These are phyloP conservation scores for Dinothrombium tinctorium DNA, from an alignment of 1,140 invertebrate species.

Conservation along the genomic window DNA sequence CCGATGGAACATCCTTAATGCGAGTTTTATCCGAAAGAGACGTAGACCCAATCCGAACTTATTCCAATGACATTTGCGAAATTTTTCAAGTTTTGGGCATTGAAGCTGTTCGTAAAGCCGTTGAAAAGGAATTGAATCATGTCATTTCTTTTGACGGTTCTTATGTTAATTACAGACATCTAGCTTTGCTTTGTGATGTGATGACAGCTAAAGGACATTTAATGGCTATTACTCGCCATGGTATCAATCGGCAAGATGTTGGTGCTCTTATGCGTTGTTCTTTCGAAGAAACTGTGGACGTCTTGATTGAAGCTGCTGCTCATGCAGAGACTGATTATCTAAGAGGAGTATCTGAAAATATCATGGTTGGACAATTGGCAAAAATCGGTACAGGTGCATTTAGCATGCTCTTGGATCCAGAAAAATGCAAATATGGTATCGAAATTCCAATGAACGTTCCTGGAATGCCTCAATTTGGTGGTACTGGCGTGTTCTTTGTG, in stretches of 20 bases:
- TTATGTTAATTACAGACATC: conserved; percentile 98
- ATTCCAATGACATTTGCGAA: conserved; percentile 98
- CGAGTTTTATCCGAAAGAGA: conserved; percentile 87
- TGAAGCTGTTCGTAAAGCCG: conserved; percentile 94
- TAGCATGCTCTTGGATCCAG: conserved; percentile 84
- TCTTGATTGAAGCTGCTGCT: conserved; percentile 88
- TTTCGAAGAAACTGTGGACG: conserved; percentile 37
- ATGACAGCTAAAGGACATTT: conserved; percentile 99
- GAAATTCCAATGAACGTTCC: conserved; percentile 62
- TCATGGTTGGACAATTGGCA: conserved; percentile 80
- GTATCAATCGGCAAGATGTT: conserved; percentile 97
- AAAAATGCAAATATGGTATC: conserved; percentile 95
- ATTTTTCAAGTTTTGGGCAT: conserved; percentile 93
- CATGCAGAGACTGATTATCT: conserved; percentile 95
- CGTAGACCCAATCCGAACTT: conserved; percentile 87
- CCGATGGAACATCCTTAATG: conserved; percentile 94
- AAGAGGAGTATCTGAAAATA: conserved; percentile 96
- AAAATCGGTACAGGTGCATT: conserved; percentile 87
- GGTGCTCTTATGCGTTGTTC: conserved; percentile 78
- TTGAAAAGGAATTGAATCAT: conserved; percentile 99
- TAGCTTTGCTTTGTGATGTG: conserved; percentile 95
- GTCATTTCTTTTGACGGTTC: conserved; percentile 97
- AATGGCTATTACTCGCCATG: conserved; percentile 99
- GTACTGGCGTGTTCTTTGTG: conserved; percentile 66
- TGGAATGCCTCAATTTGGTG: conserved; percentile 24